phyloP scores from a whole-genome alignment of 2,113 vertebrate species.

The Panthera tigris region DNA sequence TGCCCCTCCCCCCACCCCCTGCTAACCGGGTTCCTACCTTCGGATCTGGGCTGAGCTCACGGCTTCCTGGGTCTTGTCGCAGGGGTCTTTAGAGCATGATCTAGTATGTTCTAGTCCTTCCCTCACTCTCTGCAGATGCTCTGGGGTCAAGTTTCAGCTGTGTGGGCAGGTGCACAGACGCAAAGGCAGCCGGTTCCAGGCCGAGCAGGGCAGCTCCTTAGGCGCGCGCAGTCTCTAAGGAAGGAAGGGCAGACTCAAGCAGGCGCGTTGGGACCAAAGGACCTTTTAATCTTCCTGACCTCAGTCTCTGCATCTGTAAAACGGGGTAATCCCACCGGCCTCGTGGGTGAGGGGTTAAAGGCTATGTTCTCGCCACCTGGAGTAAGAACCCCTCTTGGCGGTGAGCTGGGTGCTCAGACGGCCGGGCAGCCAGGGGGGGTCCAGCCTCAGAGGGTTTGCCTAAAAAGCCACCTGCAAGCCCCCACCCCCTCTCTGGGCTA shows the following conservation, averaged over 20 bases:
- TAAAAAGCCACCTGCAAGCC: neutral
- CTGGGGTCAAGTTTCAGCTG: neutral
- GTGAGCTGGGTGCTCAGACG: no score
- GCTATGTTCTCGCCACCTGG: neutral
- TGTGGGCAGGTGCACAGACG: neutral
- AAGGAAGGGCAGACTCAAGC: neutral
- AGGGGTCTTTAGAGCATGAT: neutral
- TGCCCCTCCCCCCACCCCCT: fast-evolving
- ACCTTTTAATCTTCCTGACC: neutral
- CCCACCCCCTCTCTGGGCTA: fast-evolving
- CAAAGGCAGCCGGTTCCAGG: neutral
- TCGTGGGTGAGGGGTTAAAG: neutral
- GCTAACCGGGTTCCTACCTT: neutral
- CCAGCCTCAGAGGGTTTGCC: fast-evolving
- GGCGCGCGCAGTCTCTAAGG: neutral
- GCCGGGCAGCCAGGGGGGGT: neutral
- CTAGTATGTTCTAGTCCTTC: neutral
- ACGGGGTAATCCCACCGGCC: neutral
- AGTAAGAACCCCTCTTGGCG: neutral
- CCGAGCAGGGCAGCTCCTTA: neutral
- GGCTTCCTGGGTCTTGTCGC: neutral
- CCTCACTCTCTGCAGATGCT: neutral
- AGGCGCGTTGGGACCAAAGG: neutral
- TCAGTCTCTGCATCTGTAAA: neutral
- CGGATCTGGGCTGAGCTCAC: neutral